These are phyloP conservation scores for Acanthococcus lagerstroemiae DNA, from an alignment of 2,888 invertebrate species.

Conservation along the genomic window DNA sequence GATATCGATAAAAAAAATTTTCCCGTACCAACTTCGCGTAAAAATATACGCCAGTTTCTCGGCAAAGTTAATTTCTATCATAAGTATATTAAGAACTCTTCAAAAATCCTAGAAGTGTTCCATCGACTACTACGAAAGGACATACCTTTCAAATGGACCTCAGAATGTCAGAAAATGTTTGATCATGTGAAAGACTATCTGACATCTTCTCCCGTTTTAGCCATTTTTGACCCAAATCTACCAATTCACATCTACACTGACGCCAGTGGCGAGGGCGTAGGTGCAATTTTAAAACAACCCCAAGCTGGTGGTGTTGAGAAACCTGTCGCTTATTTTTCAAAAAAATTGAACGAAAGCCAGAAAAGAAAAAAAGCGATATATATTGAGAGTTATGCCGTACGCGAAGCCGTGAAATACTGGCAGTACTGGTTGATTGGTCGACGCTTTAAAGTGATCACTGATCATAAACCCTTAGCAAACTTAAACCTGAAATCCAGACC, in stretches of 20 bases:
- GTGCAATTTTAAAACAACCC: conserved; percentile 36
- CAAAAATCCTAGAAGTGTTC: conserved; percentile 10
- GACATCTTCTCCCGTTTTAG: conserved; percentile 32
- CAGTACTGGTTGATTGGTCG: conserved; percentile 26
- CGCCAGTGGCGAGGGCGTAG: conserved; percentile 35
- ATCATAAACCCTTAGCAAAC: conserved; percentile 34
- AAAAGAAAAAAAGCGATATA: conserved; percentile 32
- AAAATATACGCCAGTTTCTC: conserved; percentile 27
- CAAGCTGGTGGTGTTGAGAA: conserved; percentile 33
- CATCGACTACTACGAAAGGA: conserved; percentile 32
- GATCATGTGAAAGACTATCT: conserved; percentile 20
- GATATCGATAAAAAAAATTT: conserved; percentile 16
- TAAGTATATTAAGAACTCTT: conserved; percentile 18
- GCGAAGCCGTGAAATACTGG: conserved; percentile 31
- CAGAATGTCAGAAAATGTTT: conserved; percentile 33
- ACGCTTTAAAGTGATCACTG: conserved; percentile 21
- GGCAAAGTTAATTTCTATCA: conserved; percentile 32
- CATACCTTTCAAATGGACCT: conserved; percentile 32
- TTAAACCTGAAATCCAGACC: conserved; percentile 34
- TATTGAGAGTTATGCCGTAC: conserved; percentile 25
- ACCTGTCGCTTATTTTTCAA: conserved; percentile 36
- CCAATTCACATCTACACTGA: conserved; percentile 35
- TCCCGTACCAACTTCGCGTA: conserved; percentile 15
- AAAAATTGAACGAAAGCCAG: conserved; percentile 36
- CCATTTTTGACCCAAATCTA: conserved; percentile 33